Evolutionary conservation across 2,888 invertebrate species (phyloP).

Genomic region (Carterocephalus palaemon): DNA sequence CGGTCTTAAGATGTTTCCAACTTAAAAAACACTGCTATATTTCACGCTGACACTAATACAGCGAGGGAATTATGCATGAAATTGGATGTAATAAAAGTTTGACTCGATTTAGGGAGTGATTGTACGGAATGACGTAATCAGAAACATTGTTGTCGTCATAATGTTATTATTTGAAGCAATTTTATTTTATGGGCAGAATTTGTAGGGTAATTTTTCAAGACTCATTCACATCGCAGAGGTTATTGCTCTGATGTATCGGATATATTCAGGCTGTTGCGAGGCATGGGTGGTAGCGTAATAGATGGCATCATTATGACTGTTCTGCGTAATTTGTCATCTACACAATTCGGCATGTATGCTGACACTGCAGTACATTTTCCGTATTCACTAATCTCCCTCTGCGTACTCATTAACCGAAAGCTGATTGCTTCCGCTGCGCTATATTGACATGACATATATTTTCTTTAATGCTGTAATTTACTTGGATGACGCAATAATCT

Average conservation of each 20-base stretch:
- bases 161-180: constrained; percentile 20
- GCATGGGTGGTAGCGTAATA: constrained; percentile 14
- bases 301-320: constrained; percentile 18
- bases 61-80: constrained; percentile 19
- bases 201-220: constrained; percentile 20
- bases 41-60: constrained; percentile 7
- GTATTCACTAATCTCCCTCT: constrained; percentile 10
- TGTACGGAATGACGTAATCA: constrained; percentile 27
- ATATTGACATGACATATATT: neutral
- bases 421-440: neutral
- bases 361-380: constrained; percentile 20
- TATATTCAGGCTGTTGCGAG: constrained; percentile 3
- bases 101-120: constrained; percentile 24
- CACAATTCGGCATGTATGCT: constrained; percentile 15
- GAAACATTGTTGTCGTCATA: constrained; percentile 25
- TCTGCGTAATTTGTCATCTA: constrained; percentile 22
- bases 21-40: constrained; percentile 12
- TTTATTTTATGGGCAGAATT: constrained; percentile 18
- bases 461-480: neutral
- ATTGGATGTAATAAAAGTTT: constrained; percentile 26
- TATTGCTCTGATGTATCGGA: constrained; percentile 19
- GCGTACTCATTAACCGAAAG: constrained; percentile 2
- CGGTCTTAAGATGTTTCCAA: constrained; percentile 16
- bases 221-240: constrained; percentile 17
- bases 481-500: too few species aligned